Base-by-base conservation (phyloP, 2,797 vertebrate genomes). In the Tragelaphus eurycerus region DNA sequence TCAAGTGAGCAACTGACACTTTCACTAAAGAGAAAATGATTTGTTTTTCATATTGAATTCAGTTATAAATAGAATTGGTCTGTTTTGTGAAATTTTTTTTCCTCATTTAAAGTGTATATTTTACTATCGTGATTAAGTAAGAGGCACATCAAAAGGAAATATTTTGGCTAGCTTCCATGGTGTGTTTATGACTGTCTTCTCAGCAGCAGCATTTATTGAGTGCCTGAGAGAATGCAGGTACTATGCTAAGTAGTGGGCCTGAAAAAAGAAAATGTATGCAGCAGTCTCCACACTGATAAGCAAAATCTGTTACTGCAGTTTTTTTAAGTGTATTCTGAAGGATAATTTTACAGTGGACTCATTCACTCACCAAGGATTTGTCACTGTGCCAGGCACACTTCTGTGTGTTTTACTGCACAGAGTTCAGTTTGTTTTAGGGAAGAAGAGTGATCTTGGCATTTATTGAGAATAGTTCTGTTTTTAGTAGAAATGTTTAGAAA, bases 111-210 rank as follows among this genome's bases (percentile, higher is more conserved):
- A 86, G 3, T 64, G 16, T 19, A 34, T 81, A 55, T 43, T 95
- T 96, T 76, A 89, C 50, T 4, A 29, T n/a, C 15, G 15, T 62
- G 50, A 86, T 95, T 96, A 86, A 96, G 87, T 55, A 14, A 57
- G n/a, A 96, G 82, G 57, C 54, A 57, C 54, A 89, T 89, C 87
- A 64, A 88, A 62, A 93, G 14, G 57, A 95, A 95, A 21, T 95
- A 74, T 85, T 95, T 89, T 81, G 19, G 87, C 34, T 76, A 31
- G 82, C 50, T 89, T 71, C 50, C 38, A 10, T 57, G 52, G 21
- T 91, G 16, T 7, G 4, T 89, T 89, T 90, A 62, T 79, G 38
- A 90, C 83, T 64, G 50, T 74, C 86, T 95, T 95, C 78, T 59
- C 21, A 25, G 46, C 54, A 78, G 34, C 74, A 64, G 64, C 43